A percentile compares a stretch with the other conserved stretches of the same genome.
Conservation (phyloP, 2,797 vertebrate genomes). For the Liasis olivaceus region DNA sequence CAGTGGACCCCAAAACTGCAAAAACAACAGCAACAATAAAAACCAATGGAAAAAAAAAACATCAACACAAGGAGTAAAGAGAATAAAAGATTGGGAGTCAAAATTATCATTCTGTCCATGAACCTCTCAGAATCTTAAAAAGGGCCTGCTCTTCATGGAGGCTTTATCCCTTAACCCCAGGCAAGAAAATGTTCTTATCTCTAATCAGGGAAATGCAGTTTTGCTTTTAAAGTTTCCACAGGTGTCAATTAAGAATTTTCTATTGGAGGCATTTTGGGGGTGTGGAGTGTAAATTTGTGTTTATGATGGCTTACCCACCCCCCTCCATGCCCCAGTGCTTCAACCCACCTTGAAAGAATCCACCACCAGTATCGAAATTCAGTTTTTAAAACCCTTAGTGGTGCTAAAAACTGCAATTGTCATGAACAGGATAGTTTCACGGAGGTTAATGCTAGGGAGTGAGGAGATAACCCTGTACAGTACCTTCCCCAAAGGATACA, state of each 20-base stretch:
- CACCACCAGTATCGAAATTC: neutral
- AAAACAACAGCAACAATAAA: neutral
- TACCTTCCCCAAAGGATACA: neutral
- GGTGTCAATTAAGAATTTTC: neutral
- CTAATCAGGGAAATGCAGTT: neutral
- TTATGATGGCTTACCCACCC: neutral
- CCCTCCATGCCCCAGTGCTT: neutral
- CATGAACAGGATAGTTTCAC: neutral
- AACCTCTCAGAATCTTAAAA: neutral
- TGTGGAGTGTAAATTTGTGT: neutral
- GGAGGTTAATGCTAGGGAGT: neutral
- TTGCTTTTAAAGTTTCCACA: neutral
- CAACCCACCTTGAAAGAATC: neutral
- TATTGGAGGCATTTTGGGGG: neutral
- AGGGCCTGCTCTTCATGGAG: neutral
- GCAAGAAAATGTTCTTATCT: neutral
- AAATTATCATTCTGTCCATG: neutral
- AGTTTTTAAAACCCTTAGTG: neutral
- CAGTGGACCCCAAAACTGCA: neutral
- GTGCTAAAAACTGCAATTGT: neutral
- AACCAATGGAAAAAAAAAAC: neutral
- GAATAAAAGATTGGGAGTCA: neutral
- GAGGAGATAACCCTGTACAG: neutral
- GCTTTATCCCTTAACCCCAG: neutral
- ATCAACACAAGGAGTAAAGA: neutral